Conservation (phyloP, 2,113 vertebrate species). For the Cavia aperea region DNA sequence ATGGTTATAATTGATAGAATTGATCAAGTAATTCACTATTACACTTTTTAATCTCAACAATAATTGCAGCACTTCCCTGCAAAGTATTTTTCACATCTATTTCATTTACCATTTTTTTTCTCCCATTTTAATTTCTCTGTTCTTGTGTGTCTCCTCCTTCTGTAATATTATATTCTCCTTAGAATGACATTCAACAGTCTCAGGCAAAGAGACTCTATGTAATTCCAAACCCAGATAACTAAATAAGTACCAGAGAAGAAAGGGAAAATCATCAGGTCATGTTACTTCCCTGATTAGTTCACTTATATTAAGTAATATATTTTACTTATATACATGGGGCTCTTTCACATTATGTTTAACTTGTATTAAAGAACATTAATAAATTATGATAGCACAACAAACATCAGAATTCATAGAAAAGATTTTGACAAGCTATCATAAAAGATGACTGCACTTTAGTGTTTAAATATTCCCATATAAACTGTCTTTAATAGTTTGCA, state of each 20-base stretch:
- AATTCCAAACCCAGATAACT: background rate
- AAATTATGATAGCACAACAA: background rate
- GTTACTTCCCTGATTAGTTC: background rate
- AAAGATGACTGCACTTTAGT: background rate
- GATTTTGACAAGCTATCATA: background rate
- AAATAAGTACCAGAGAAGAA: background rate
- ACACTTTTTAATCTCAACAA: background rate
- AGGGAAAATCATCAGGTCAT: background rate
- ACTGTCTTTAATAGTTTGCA: background rate
- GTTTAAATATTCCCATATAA: conserved; percentile 2
- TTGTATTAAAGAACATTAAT: background rate
- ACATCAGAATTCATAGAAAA: background rate
- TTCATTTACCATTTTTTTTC: background rate
- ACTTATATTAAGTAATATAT: conserved; percentile 9
- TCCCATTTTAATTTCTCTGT: background rate
- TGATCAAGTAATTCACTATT: background rate
- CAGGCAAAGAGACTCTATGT: background rate
- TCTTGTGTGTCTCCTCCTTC: background rate
- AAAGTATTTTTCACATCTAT: background rate
- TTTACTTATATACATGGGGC: background rate
- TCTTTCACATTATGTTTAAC: background rate
- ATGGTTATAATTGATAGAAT: background rate
- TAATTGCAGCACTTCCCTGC: background rate
- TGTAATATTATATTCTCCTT: background rate
- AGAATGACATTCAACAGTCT: conserved; percentile 9